These are phyloP conservation scores for Notamacropus eugenii DNA, from an alignment of 2,797 vertebrate genomes.

Conservation along the genomic window DNA sequence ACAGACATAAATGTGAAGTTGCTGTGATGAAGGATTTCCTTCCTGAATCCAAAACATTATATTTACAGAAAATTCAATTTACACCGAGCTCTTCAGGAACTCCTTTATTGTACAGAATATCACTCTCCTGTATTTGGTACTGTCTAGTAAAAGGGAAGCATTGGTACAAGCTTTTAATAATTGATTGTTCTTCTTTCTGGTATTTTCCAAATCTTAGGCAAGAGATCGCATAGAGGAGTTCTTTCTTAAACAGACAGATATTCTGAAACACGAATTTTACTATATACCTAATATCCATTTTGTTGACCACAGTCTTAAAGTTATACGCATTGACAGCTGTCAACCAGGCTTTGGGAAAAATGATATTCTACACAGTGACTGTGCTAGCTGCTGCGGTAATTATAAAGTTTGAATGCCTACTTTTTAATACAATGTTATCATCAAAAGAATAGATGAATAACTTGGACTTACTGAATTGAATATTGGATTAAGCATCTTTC, in stretches of 20 bases:
- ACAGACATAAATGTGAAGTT: background rate
- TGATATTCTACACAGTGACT: slow-evolving; percentile 78
- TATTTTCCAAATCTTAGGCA: slow-evolving; percentile 78
- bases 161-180: slow-evolving; percentile 44
- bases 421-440: background rate
- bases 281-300: slow-evolving; percentile 79
- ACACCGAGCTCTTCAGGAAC: slow-evolving; percentile 29
- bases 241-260: slow-evolving; percentile 71
- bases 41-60: background rate
- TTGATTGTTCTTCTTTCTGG: slow-evolving; percentile 49
- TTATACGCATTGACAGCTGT: slow-evolving; percentile 82
- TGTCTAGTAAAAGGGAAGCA: background rate
- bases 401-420: slow-evolving; percentile 44
- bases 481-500: background rate
- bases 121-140: background rate
- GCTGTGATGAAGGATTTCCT: background rate
- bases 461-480: slow-evolving; percentile 25
- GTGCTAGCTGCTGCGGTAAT: slow-evolving; percentile 86
- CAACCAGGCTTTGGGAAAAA: slow-evolving; percentile 86
- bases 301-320: slow-evolving; percentile 83
- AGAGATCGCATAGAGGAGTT: slow-evolving; percentile 80
- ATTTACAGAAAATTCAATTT: background rate
- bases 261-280: slow-evolving; percentile 54
- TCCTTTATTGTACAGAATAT: slow-evolving; percentile 21
- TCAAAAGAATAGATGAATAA: slow-evolving; percentile 43